Conservation (phyloP, 2,888 invertebrate species). For the Troilus luridus region DNA sequence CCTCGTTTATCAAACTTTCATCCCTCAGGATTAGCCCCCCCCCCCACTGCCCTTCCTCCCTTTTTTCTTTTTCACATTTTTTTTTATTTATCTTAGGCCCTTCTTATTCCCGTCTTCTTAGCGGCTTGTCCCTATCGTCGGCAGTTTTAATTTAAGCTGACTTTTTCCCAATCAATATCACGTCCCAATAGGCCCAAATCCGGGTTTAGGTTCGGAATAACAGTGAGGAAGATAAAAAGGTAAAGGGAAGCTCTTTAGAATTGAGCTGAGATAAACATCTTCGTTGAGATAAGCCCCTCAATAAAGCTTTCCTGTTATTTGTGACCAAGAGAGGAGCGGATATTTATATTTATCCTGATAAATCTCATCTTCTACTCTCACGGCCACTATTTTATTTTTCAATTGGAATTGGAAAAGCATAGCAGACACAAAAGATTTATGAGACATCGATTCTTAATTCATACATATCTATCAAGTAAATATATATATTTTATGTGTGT, state of each 20-base stretch:
- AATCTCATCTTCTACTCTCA: not conserved
- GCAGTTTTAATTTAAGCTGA: conserved; percentile 50
- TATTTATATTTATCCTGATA: conserved; percentile 25
- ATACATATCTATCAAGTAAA: too few species aligned
- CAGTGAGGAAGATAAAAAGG: conserved; percentile 26
- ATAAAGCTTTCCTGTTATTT: conserved; percentile 10
- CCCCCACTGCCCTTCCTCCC: not conserved
- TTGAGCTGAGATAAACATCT: conserved; percentile 35
- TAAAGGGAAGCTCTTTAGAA: not conserved
- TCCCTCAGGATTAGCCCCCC: conserved; percentile 48
- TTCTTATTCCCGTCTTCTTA: conserved; percentile 35
- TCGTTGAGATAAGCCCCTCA: not conserved
- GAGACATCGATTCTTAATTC: too few species aligned
- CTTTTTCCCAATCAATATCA: conserved; percentile 35
- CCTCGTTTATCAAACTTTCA: conserved; percentile 55
- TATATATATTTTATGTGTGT: too few species aligned
- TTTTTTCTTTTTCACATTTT: conserved; percentile 18
- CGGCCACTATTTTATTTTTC: not conserved
- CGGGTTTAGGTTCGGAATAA: conserved; percentile 17
- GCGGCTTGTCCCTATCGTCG: conserved; percentile 32
- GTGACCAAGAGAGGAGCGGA: not conserved
- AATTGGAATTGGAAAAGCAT: not conserved
- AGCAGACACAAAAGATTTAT: not conserved
- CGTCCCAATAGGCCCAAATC: conserved; percentile 24
- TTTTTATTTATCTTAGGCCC: conserved; percentile 26